Conservation (phyloP, 2,113 vertebrate genomes). For the Shinisaurus crocodilurus region DNA sequence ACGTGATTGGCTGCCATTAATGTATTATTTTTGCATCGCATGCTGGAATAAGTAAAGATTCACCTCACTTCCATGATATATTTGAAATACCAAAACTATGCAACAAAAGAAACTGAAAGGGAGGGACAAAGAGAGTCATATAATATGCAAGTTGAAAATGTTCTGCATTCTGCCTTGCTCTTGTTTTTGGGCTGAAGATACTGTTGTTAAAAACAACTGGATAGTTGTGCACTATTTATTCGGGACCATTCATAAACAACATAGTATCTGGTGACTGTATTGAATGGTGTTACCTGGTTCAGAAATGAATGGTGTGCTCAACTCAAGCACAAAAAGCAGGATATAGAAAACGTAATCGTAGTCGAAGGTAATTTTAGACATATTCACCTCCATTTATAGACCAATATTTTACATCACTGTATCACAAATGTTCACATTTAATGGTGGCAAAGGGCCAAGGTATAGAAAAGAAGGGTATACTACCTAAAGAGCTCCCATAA, state of each 20-base stretch:
- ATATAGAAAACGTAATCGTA: constrained; percentile 16
- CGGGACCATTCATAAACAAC: constrained; percentile 18
- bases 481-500: constrained; percentile 46
- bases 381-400: constrained; percentile 35
- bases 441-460: constrained; percentile 33
- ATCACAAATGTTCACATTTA: constrained; percentile 36
- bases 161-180: not conserved
- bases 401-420: constrained; percentile 38
- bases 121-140: not conserved
- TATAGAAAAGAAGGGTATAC: not conserved
- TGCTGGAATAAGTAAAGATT: not conserved
- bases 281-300: not conserved
- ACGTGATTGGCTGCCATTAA: not conserved
- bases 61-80: not conserved
- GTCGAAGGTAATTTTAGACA: constrained; percentile 30
- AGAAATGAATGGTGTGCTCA: constrained; percentile 47
- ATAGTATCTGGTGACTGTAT: not conserved
- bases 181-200: not conserved
- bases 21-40: not conserved
- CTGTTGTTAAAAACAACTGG: not conserved
- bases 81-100: not conserved
- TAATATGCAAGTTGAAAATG: not conserved
- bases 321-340: constrained; percentile 37
- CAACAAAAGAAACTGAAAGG: not conserved
- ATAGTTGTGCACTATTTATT: not conserved